These are phyloP conservation scores for Henricia sp. DNA, from an alignment of 53 echinoderm and acorn worm species.

Conservation along the genomic window DNA sequence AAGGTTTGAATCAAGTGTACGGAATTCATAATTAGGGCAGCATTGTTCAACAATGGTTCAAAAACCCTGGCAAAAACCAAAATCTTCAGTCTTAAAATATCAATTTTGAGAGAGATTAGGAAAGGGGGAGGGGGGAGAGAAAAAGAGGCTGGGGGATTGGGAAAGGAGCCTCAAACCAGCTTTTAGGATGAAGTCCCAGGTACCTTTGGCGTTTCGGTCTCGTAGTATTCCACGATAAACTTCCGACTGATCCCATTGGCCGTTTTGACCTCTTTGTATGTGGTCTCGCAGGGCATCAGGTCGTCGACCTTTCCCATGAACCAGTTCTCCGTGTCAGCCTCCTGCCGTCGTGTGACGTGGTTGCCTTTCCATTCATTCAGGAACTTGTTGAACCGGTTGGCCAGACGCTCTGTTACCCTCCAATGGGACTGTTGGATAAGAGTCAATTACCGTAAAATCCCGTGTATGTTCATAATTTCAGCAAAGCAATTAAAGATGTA, in stretches of 20 bases:
- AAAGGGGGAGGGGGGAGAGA: not conserved
- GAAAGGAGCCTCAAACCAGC: not conserved
- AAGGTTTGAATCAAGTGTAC: not conserved
- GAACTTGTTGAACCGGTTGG: constrained; percentile 84
- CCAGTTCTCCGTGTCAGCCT: constrained; percentile 79
- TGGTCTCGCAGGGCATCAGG: constrained; percentile 84
- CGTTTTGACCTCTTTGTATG: constrained; percentile 60
- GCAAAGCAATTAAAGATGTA: not conserved
- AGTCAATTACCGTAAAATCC: not conserved
- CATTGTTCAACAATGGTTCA: not conserved
- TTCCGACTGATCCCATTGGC: constrained; percentile 79
- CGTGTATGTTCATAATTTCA: not conserved
- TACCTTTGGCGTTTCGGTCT: constrained; percentile 31
- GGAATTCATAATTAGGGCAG: no score
- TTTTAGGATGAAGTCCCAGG: constrained; percentile 17
- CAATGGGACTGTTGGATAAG: constrained; percentile 78
- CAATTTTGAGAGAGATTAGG: not conserved
- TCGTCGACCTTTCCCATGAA: constrained; percentile 87
- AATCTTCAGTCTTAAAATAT: constrained; percentile 11
- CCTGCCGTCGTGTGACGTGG: constrained; percentile 78
- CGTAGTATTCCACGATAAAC: constrained; percentile 82
- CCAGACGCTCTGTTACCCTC: constrained; percentile 77
- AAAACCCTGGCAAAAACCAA: not conserved
- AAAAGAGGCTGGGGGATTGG: not conserved
- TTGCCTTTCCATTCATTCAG: constrained; percentile 74